Conservation (phyloP, 1,140 invertebrate genomes). For the Temnothorax curvispinosus region DNA sequence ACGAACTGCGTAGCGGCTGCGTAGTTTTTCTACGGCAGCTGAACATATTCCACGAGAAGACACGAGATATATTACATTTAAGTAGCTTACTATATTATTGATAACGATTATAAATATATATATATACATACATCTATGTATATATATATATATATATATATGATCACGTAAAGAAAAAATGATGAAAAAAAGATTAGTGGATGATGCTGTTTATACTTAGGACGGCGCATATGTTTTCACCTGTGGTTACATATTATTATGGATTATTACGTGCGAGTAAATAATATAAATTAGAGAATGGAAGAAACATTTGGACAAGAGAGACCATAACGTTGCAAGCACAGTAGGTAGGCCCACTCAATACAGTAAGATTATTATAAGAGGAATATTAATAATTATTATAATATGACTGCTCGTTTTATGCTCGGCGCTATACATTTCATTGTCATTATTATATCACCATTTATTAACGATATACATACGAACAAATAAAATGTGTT, state of each 20-base stretch:
- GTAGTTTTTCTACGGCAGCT: constrained; percentile 58
- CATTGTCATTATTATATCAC: constrained; percentile 85
- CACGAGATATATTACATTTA: constrained; percentile 78
- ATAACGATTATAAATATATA: constrained; percentile 73
- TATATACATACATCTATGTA: not conserved
- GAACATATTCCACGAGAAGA: constrained; percentile 73
- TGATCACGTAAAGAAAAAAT: constrained; percentile 59
- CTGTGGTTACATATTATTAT: constrained; percentile 80
- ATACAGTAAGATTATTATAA: constrained; percentile 81
- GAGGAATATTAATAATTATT: constrained; percentile 83
- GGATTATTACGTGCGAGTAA: constrained; percentile 75
- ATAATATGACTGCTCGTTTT: constrained; percentile 84
- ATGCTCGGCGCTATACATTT: constrained; percentile 85
- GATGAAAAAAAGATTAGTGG: constrained; percentile 72
- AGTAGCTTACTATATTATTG: constrained; percentile 82
- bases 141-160: constrained; percentile 22
- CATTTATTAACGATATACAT: constrained; percentile 85
- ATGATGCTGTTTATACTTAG: constrained; percentile 82
- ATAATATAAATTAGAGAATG: constrained; percentile 71
- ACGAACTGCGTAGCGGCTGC: constrained; percentile 65
- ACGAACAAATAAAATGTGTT: constrained; percentile 85
- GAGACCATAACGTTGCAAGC: constrained; percentile 79
- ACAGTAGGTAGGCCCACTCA: constrained; percentile 82
- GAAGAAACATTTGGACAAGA: constrained; percentile 75
- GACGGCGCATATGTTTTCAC: constrained; percentile 81